Evolutionary conservation across 2,113 vertebrate species (phyloP), one percentile per base, ranked within the genome.

Genomic region (Cyprinodon brontotheroides): DNA sequence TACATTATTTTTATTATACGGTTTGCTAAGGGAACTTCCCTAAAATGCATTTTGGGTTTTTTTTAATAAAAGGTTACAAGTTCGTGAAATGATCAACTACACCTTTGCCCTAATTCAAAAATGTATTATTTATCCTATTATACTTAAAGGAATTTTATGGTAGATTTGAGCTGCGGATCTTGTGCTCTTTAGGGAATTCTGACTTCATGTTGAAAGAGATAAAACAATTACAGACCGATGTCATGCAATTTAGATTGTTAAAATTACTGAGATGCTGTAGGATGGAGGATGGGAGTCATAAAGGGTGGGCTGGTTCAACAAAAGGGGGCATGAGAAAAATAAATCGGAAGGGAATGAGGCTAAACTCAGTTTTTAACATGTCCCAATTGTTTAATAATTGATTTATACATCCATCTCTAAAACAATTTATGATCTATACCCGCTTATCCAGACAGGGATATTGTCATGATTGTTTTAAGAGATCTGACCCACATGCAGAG

Each of bases 141-240:
- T 36, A 39, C 67, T 73, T 50, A 38, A 4, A 20, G 9, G 11
- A 75, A 70, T 22, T 60, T 81, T 43, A 14, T 39, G 29, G 37
- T 40, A 68, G 68, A 17, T 75, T 84, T 74, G 61, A 82, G 71
- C 73, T 72, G 47, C 62, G 82, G 50, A 61, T 74, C 77, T 69
- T 65, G 63, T 38, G 68, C 74, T 79, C 81, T 84, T 75, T 75
- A 61, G 75, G 78, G 76, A 80, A 70, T 91, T 77, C 70, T 74
- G 61, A 80, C 73, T 82, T 84, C 36, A 89, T 82, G 86, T 81
- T 77, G 67, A 22, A 67, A 43, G 69, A 74, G 72, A 67, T 88
- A 81, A 89, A 90, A 89, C 84, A 87, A 86, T 92, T 91, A 82
- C 77, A 81, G 72, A 22, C 77, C 68, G 78, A 81, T 74, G 74